A percentile compares a stretch with the other conserved stretches of the same genome.
Conservation (phyloP, 1,140 invertebrate species). For the Thaumetopoea pityocampa region DNA sequence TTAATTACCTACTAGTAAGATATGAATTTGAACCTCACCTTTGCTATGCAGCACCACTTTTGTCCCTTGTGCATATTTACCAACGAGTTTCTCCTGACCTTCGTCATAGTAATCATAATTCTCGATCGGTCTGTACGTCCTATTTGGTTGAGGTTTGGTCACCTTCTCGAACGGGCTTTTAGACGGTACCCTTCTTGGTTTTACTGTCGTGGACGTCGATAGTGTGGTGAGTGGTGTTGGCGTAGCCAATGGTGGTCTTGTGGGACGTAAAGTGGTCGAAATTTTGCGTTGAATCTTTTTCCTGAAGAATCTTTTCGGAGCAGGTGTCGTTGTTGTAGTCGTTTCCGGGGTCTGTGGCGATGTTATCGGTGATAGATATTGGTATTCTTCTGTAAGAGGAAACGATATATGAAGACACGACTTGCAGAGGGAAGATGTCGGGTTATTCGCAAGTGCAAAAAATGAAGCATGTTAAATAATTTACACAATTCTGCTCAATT, state of each 20-base stretch:
- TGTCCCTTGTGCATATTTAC: constrained; percentile 74
- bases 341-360: constrained; percentile 34
- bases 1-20: too few relatives aligned
- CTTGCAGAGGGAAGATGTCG: too few relatives aligned
- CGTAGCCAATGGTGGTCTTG: constrained; percentile 15
- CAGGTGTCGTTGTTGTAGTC: too few relatives aligned
- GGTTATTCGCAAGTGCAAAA: too few relatives aligned
- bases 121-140: constrained; percentile 56
- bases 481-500: too few relatives aligned
- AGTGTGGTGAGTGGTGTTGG: constrained; percentile 6
- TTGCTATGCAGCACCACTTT: constrained; percentile 77
- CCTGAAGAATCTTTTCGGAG: constrained; percentile 32
- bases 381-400: constrained; percentile 56
- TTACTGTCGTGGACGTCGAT: constrained; percentile 29
- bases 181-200: constrained; percentile 35
- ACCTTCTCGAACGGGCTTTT: constrained; percentile 57
- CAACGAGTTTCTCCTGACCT: constrained; percentile 74
- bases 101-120: constrained; percentile 85
- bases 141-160: constrained; percentile 33
- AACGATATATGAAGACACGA: too few relatives aligned
- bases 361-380: constrained; percentile 54
- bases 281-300: constrained; percentile 52
- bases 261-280: constrained; percentile 45
- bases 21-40: too few relatives aligned
- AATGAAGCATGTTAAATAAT: too few relatives aligned